Evolutionary conservation across 2,888 invertebrate species (phyloP).

Genomic region (Mechanitis messenoides): DNA sequence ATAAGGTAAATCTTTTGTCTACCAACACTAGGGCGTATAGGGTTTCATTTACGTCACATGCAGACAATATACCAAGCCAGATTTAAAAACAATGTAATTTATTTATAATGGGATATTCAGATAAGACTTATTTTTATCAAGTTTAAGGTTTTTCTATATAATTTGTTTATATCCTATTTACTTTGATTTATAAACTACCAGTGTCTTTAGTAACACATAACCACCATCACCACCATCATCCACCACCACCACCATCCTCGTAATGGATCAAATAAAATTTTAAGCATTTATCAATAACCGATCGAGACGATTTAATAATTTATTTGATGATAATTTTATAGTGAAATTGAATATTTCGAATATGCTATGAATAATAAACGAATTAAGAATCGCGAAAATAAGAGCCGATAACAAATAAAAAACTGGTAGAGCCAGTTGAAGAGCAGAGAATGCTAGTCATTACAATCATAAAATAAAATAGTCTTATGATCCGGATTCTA

Average conservation of each 20-base stretch:
- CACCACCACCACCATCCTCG: too few species aligned
- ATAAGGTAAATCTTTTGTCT: constrained; percentile 30
- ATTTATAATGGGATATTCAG: too few species aligned
- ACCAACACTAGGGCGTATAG: constrained; percentile 25
- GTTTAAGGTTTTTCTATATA: too few species aligned
- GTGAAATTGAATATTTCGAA: neutral
- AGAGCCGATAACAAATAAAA: constrained; percentile 40
- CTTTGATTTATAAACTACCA: too few species aligned
- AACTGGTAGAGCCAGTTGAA: constrained; percentile 60
- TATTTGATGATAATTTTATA: neutral
- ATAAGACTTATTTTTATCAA: too few species aligned
- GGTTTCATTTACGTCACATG: constrained; percentile 33
- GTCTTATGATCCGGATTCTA: constrained; percentile 25
- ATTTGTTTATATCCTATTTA: too few species aligned
- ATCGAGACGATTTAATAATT: too few species aligned
- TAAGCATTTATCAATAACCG: too few species aligned
- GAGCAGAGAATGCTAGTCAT: constrained; percentile 47
- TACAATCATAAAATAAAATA: constrained; percentile 29
- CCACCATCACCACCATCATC: too few species aligned
- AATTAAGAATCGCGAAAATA: constrained; percentile 35
- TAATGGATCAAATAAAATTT: too few species aligned
- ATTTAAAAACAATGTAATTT: neutral
- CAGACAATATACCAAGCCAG: constrained; percentile 9
- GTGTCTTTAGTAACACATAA: too few species aligned
- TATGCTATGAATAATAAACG: constrained; percentile 7